Base-by-base conservation (phyloP, 2,888 invertebrate species). In the Cryptus armator region DNA sequence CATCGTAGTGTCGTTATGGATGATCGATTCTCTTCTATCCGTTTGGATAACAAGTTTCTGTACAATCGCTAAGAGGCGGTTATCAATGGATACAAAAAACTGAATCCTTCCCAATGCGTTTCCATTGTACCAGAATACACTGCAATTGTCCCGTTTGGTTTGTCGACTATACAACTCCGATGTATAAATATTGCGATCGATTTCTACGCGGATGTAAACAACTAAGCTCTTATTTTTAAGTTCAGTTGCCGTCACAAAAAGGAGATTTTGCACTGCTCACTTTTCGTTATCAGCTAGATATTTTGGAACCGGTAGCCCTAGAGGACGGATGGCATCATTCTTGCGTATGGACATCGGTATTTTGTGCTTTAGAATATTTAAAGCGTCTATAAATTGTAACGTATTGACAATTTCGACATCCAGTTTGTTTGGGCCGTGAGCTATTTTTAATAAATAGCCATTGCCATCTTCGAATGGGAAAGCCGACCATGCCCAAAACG, bases 391-490 rank as follows among this genome's bases (percentile, higher is more conserved):
- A 3, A 74, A 78, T 74, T 78, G 77, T 6, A 86, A 1, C 3
- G 83, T 80, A 53, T 83, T 86, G 1, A 37, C 46, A 6, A 86
- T 70, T 64, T 84, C 84, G 0, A 86, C 24, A 37, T 86, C 64
- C 19, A 84, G 66, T 81, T 81, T 81, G n/a, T 86, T 86, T 4
- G 67, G 29, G 0, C 78, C 84, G 6, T 81, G 83, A 14, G 9
- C 51, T 6, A 74, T 37, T 81, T 32, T 80, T 59, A 29, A 62
- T 5, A 86, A 12, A 29, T 51, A 56, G 6, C 83, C 81, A 59
- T 84, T 84, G 3, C 44, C 76, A 67, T 84, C 71, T 44, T 86
- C 84, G 37, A 86, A 86, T 4, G 72, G 46, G 51, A 86, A 84
- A 9, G 78, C 64, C n/a, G 86, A 86, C 79, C 83, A 85, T 9